phyloP scores from a whole-genome alignment of 2,113 vertebrate genomes.

The Prietella phreatophila region DNA sequence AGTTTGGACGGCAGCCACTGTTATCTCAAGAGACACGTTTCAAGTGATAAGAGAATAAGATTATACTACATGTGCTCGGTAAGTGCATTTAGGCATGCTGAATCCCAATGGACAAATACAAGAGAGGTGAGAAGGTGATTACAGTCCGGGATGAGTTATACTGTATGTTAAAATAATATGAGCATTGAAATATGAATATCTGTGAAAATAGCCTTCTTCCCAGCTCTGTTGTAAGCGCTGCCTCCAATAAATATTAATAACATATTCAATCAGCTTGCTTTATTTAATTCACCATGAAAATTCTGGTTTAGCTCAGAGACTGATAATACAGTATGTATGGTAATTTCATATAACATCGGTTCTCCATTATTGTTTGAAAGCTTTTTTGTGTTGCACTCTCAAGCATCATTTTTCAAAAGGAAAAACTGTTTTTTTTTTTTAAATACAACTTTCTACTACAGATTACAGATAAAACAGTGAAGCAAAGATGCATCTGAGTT shows the following conservation, averaged over 20 bases:
- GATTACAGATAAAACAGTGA: background rate
- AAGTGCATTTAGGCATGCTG: slow-evolving; percentile 17
- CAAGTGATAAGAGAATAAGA: slow-evolving; percentile 36
- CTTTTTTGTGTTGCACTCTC: background rate
- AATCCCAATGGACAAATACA: slow-evolving; percentile 13
- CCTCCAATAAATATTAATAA: background rate
- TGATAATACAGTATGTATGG: background rate
- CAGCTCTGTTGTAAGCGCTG: background rate
- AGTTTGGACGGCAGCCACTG: slow-evolving; percentile 42
- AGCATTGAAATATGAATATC: background rate
- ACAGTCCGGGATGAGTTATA: background rate
- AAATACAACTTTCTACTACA: background rate
- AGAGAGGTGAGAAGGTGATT: background rate
- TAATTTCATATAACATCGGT: background rate
- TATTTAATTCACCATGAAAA: background rate
- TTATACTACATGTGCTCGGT: background rate
- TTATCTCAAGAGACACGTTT: slow-evolving; percentile 39
- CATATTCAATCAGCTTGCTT: background rate
- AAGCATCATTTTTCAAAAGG: background rate
- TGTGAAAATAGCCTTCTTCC: background rate
- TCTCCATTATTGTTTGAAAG: background rate
- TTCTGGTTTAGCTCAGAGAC: background rate
- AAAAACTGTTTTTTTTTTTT: background rate
- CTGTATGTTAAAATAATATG: background rate
- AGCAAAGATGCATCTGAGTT: background rate